Conservation (phyloP, 2,888 invertebrate genomes). For the Drosophila nr. fundita region DNA sequence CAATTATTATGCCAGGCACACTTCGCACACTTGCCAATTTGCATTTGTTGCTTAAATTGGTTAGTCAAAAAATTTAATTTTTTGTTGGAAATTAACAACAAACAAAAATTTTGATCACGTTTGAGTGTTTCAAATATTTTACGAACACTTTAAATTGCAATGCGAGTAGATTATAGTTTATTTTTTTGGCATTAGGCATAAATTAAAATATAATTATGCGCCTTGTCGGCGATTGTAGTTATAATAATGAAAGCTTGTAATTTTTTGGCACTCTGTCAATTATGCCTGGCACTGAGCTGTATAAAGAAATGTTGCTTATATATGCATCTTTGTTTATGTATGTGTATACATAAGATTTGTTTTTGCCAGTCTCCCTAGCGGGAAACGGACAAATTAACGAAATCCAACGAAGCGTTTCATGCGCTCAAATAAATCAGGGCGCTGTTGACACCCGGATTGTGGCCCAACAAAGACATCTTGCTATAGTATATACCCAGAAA, state of each 20-base stretch:
- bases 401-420: conserved; percentile 84
- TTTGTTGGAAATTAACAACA: conserved; percentile 42
- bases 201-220: conserved; percentile 79
- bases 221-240: conserved; percentile 67
- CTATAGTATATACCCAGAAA: conserved; percentile 29
- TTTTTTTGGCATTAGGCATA: conserved; percentile 49
- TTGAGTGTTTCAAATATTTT: conserved; percentile 64
- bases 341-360: conserved; percentile 2
- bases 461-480: conserved; percentile 37
- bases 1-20: conserved; percentile 44
- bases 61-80: conserved; percentile 32
- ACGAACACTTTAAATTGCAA: conserved; percentile 56
- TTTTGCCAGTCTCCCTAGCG: conserved; percentile 55
- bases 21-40: conserved; percentile 55
- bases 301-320: conserved; percentile 23
- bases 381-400: conserved; percentile 84
- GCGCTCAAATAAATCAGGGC: conserved; percentile 84
- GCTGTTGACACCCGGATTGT: conserved; percentile 83
- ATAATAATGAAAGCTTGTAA: conserved; percentile 64
- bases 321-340: neutral
- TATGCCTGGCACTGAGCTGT: conserved; percentile 39
- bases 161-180: conserved; percentile 43
- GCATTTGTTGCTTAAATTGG: conserved; percentile 58
- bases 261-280: conserved; percentile 50
- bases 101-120: conserved; percentile 62